Percentiles rank a stretch among this genome's conserved stretches.
phyloP scores from a whole-genome alignment of 2,113 vertebrate genomes.

The Podilymbus podiceps region DNA sequence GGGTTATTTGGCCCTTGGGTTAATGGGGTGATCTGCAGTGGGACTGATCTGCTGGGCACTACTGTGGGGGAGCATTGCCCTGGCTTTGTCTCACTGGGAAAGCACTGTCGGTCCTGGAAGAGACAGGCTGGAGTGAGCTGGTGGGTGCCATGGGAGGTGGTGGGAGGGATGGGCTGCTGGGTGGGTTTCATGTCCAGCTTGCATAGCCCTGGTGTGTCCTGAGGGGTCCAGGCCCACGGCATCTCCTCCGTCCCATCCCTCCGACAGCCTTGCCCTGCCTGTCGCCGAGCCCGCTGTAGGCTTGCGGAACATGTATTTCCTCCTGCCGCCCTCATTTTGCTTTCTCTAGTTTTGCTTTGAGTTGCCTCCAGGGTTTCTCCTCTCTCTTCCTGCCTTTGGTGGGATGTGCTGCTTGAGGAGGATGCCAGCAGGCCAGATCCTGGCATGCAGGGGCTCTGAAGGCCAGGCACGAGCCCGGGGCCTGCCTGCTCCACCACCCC shows the following conservation, averaged over 20 bases:
- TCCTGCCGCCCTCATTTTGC: neutral
- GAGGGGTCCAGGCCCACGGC: neutral
- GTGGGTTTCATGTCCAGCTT: neutral
- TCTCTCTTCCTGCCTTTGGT: neutral
- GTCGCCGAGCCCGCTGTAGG: neutral
- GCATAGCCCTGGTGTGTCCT: neutral
- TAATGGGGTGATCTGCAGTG: neutral
- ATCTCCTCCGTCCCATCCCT: neutral
- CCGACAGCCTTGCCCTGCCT: rapidly evolving
- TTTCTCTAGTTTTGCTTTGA: slow-evolving; percentile 70
- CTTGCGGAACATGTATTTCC: neutral
- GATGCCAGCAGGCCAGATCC: neutral
- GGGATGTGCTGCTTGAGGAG: neutral
- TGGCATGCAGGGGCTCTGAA: rapidly evolving
- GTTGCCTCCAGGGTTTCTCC: neutral
- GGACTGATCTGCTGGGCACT: neutral
- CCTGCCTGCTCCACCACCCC: neutral
- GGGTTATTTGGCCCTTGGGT: neutral
- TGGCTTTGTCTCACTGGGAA: neutral
- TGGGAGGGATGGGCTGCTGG: neutral
- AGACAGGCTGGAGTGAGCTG: neutral
- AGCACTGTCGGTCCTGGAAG: neutral
- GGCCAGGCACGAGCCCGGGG: neutral
- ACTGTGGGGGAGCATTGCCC: neutral
- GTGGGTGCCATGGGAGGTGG: neutral